phyloP scores from a whole-genome alignment of 2,888 invertebrate species.

The Trilocha varians region DNA sequence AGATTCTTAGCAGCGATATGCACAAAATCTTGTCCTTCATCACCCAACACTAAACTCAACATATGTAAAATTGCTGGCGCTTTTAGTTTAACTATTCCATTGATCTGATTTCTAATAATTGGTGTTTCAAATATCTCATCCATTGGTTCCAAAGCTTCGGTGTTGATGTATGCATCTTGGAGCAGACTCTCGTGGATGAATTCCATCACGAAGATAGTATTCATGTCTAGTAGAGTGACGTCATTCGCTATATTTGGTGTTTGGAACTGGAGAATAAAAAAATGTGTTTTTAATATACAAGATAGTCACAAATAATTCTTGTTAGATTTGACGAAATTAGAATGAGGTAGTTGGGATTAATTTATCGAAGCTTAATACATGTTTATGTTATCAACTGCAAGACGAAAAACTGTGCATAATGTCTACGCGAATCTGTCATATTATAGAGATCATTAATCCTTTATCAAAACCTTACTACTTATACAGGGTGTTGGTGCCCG shows the following conservation, averaged over 20 bases:
- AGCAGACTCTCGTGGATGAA: conserved; percentile 53
- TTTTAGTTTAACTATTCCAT: conserved; percentile 42
- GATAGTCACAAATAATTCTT: neutral
- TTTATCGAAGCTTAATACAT: too few relatives aligned
- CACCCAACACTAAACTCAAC: conserved; percentile 34
- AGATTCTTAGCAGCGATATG: conserved; percentile 32
- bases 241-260: conserved; percentile 18
- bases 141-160: conserved; percentile 25
- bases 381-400: too few relatives aligned
- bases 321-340: too few relatives aligned
- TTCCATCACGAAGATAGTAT: conserved; percentile 50
- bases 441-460: too few relatives aligned
- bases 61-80: conserved; percentile 48
- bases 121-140: conserved; percentile 32
- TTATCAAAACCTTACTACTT: too few relatives aligned
- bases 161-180: conserved; percentile 31
- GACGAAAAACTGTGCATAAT: too few relatives aligned
- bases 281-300: too few relatives aligned
- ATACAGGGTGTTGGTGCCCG: too few relatives aligned
- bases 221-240: conserved; percentile 35
- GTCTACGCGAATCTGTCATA: too few relatives aligned
- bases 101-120: conserved; percentile 31
- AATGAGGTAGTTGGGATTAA: too few relatives aligned
- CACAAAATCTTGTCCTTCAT: conserved; percentile 33
- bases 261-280: too few relatives aligned